Evolutionary conservation across 2,888 invertebrate genomes (phyloP), one percentile per base, ranked within the genome.

Genomic region (Aphodius sticticus): DNA sequence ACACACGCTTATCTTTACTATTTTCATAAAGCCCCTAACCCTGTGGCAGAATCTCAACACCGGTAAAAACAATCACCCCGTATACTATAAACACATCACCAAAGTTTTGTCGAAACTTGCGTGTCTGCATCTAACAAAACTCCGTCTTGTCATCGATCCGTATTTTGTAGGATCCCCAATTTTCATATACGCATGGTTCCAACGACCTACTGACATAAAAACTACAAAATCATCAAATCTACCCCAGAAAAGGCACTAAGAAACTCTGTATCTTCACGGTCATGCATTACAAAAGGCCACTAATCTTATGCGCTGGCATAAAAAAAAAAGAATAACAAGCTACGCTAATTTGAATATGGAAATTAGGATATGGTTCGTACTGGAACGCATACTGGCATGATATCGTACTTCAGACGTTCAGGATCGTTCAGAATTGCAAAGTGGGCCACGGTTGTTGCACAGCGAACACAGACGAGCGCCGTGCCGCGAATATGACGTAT

Each of bases 401-500:
- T 81, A 78, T 80, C 78, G 35, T 26, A 35, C 26, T 35, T 72
- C 16, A 72, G 36, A 14, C 72, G 16, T 26, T n/a, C 74, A 74
- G 26, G 69, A 69, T 53, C 9, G 69, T 6, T 35, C 12, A 12
- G 80, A 69, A 79, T 78, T 53, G 69, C 36, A 77, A 82, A 82
- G 81, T 82, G 82, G 82, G 81, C 81, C 81, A 80, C 78, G 82
- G 79, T 26, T 53, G 53, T 38, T 53, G 53, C 53, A 53, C 53
- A 12, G 53, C 53, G 53, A 53, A 76, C 79, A 81, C 82, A 82
- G 80, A 81, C 82, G 79, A 70, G 26, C 26, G 26, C 1, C 26
- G 26, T 26, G 26, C 26, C 26, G 26, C 26, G 72, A 83, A 82
- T 82, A 80, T 83, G 82, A 83, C 83, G 82, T 82, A 80, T 82